Evolutionary conservation across 2,888 invertebrate species (phyloP).

Genomic region (Lathronympha strigana): DNA sequence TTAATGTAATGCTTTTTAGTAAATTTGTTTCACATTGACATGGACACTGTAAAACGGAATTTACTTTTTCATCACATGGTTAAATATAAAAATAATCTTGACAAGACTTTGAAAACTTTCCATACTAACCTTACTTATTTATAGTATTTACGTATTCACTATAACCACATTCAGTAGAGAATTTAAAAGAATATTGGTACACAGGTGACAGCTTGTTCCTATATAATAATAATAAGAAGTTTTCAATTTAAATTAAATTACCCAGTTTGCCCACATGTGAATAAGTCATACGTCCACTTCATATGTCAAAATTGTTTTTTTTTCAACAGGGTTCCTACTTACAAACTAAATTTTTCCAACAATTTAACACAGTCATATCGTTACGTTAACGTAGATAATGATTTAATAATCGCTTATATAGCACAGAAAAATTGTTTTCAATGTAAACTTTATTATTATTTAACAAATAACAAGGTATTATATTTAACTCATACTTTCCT

Average conservation of each 20-base stretch:
- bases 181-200: too few relatives aligned
- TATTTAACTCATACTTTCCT: too few relatives aligned
- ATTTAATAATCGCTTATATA: too few relatives aligned
- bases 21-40: background rate
- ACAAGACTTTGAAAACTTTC: background rate
- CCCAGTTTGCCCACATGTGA: background rate
- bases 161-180: background rate
- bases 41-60: background rate
- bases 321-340: background rate
- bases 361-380: too few relatives aligned
- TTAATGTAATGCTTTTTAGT: background rate
- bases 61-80: constrained; percentile 14
- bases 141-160: background rate
- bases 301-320: background rate
- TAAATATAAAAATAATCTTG: constrained; percentile 7
- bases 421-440: too few relatives aligned
- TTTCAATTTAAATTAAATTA: background rate
- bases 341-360: background rate
- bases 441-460: too few relatives aligned
- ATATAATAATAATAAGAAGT: background rate
- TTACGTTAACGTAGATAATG: too few relatives aligned
- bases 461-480: too few relatives aligned
- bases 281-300: background rate
- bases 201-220: background rate
- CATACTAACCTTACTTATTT: constrained; percentile 32